Base-by-base conservation (phyloP, 2,797 vertebrate species). In the Micrastur ruficollis region DNA sequence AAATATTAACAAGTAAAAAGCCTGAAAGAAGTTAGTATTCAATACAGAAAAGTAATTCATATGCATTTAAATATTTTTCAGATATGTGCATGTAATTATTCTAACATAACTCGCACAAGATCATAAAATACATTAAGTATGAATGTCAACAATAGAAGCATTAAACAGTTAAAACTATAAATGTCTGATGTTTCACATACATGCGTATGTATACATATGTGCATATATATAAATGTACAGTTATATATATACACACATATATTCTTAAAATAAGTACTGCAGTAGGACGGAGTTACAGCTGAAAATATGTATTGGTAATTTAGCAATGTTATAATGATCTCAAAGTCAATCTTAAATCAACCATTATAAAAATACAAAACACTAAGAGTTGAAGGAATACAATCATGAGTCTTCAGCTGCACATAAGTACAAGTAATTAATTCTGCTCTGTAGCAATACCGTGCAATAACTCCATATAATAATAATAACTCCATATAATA, bases 11-110 rank as follows among this genome's bases (percentile, higher is more conserved):
- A 80, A 66, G 50, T 72, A 81, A 90, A 62, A 79, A 86, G 90
- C 40, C 88, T 95, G 80, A 63, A 22, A 95, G 53, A 72, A 86
- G 73, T 95, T 96, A 95, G 92, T 93, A 86, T 61, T 94, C 42
- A 81, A 82, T 70, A 79, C 20, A 86, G 66, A 68, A 81, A 83
- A 95, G 88, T 8, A 82, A 78, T 34, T 83, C 8, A 32, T 92
- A 71, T 14, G 17, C 17, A 55, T 89, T 65, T 65, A 61, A 56
- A 44, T 55, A 65, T 49, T 72, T 67, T 65, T 73, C 53, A 93
- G 49, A 92, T 62, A 83, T 9, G 5, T 62, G 9, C 26, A 82
- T 13, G 49, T 19, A 72, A 74, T 73, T 76, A 84, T 92, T 83
- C 23, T 81, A 86, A 49, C 5, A 29, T 58, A 38, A 67, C 68